These are phyloP conservation scores for Nomia melanderi DNA, from an alignment of 1,140 invertebrate genomes.

Conservation along the genomic window DNA sequence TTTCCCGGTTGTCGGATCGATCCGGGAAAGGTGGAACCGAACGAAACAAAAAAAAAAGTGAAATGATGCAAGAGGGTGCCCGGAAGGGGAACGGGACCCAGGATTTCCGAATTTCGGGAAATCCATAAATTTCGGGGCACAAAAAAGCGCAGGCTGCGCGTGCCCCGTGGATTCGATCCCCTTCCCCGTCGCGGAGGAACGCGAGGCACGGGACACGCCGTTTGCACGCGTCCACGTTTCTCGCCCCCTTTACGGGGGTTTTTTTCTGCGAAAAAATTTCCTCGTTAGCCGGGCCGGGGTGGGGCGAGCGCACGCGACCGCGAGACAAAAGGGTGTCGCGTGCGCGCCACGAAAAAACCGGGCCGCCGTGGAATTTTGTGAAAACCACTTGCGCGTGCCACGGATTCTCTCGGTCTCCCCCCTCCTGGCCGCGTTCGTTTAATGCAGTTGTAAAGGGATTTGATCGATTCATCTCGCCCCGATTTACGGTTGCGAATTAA, in stretches of 20 bases:
- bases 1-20: conserved; percentile 22
- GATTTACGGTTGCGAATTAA: not conserved
- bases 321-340: conserved; percentile 45
- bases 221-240: conserved; percentile 53
- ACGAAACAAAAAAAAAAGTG: conserved; percentile 23
- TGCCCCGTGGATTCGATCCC: conserved; percentile 26
- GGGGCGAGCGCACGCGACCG: conserved; percentile 34
- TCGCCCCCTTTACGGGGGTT: conserved; percentile 5
- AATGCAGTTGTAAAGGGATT: not conserved
- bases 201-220: conserved; percentile 16
- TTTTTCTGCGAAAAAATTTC: conserved; percentile 41
- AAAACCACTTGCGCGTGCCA: not conserved
- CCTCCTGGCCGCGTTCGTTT: too few species aligned
- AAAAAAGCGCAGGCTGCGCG: conserved; percentile 54
- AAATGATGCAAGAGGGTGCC: conserved; percentile 49
- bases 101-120: conserved; percentile 69
- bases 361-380: not conserved
- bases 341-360: conserved; percentile 12
- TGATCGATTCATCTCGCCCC: not conserved
- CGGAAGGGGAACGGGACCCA: conserved; percentile 61
- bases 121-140: conserved; percentile 61
- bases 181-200: not conserved
- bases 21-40: conserved; percentile 54
- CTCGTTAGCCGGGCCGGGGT: not conserved
- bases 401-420: not conserved